These are phyloP conservation scores for Enhydra lutris DNA, from an alignment of 2,113 vertebrate genomes.

Conservation along the genomic window DNA sequence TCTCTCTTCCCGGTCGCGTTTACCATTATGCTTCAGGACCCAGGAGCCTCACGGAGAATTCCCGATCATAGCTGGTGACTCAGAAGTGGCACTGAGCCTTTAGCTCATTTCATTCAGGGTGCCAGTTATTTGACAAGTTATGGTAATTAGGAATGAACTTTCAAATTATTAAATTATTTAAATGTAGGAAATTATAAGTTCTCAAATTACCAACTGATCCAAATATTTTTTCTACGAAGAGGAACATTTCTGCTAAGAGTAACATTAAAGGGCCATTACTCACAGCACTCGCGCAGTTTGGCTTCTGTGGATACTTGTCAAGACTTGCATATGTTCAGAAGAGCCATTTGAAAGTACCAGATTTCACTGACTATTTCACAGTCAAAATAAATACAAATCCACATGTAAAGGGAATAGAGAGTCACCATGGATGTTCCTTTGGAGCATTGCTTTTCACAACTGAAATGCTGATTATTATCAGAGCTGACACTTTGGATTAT, in stretches of 20 bases:
- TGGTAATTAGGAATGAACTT: not conserved
- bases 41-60: not conserved
- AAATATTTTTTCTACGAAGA: not conserved
- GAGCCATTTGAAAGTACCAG: not conserved
- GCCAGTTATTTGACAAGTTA: not conserved
- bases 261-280: not conserved
- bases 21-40: too few relatives aligned
- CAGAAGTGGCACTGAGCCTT: too few relatives aligned
- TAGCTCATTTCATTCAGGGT: not conserved
- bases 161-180: slow-evolving; percentile 25
- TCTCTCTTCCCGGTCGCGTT: not conserved
- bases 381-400: not conserved
- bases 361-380: not conserved
- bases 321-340: not conserved
- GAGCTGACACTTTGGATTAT: not conserved
- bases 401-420: not conserved
- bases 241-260: not conserved
- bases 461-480: not conserved
- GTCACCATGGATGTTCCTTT: not conserved
- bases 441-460: not conserved
- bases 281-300: not conserved
- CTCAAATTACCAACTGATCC: not conserved
- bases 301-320: not conserved
- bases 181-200: not conserved
- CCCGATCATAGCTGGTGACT: not conserved